Percentiles rank a stretch among this genome's conserved stretches.
Evolutionary conservation across 2,113 vertebrate genomes (phyloP).

Genomic region (Camelus bactrianus): DNA sequence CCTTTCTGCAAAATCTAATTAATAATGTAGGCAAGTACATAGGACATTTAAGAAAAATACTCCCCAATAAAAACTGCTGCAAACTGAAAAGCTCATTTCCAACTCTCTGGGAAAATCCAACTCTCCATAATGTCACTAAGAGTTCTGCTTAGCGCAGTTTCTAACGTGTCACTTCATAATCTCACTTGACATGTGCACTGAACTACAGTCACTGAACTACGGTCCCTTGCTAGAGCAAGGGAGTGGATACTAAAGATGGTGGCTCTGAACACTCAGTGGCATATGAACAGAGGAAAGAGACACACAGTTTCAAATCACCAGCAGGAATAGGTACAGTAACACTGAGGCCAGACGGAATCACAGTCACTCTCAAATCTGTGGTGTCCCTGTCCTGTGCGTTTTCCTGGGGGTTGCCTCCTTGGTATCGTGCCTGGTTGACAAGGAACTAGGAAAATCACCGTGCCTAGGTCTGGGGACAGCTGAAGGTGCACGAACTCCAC

Average conservation of each 20-base stretch:
- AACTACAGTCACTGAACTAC: not conserved
- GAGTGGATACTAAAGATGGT: not conserved
- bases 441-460: not conserved
- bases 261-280: not conserved
- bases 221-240: not conserved
- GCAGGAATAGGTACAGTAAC: not conserved
- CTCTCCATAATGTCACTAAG: not conserved
- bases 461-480: not conserved
- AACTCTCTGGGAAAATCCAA: not conserved
- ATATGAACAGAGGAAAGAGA: not conserved
- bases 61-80: not conserved
- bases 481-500: not conserved
- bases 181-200: not conserved
- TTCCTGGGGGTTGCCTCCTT: not conserved
- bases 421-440: not conserved
- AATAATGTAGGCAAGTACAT: not conserved
- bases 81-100: not conserved
- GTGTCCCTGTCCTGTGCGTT: not conserved
- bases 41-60: not conserved
- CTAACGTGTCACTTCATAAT: not conserved
- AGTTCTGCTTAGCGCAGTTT: not conserved
- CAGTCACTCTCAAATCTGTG: not conserved
- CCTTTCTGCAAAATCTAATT: conserved; percentile 4
- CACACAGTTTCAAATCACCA: not conserved
- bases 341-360: not conserved